Base-by-base conservation (phyloP, 1,140 invertebrate genomes). In the Dreissena rostriformis region DNA sequence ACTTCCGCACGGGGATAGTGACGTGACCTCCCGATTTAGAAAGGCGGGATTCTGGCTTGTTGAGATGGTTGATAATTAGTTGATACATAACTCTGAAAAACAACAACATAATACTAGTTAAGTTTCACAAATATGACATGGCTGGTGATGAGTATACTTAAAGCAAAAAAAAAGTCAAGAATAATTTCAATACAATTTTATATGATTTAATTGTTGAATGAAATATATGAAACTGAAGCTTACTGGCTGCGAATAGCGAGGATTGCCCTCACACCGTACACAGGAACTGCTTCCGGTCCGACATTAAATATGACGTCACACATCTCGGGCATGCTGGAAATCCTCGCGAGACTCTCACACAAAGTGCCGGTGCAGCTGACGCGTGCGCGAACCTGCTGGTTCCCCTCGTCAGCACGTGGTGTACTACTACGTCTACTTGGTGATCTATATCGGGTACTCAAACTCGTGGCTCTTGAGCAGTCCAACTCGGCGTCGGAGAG, bases 241-340 rank as follows among this genome's bases (percentile, higher is more conserved):
- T 75, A 84, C 72, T 53, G 84, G 78, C 86, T 86, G 51, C 86
- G 28, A 4, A 75, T 82, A 29, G 77, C 85, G 0, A 88, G 61
- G 53, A 88, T 86, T 0, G 84, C 73, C 24, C 82, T 78, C 10
- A 88, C 73, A 11, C 86, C 86, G 61, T 86, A 66, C 14, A 86
- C 74, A 17, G 84, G 86, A 67, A 79, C 63, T 55, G 72, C 71
- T 12, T 63, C 19, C 19, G 52, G 52, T 15, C 86, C 86, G n/a
- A 88, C 84, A 0, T 86, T 75, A 70, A 88, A 88, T 39, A 68
- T 81, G 67, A 87, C 81, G 81, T 87, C 86, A 83, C 84, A 87
- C 57, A 87, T 49, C n/a, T 87, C 86, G 51, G 86, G 84, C 57
- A 88, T 86, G 6, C 39, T 39, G 4, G 39, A n/a, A n/a, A n/a